Conservation (phyloP, 2,113 vertebrate species). For the Stigmatopora nigra region DNA sequence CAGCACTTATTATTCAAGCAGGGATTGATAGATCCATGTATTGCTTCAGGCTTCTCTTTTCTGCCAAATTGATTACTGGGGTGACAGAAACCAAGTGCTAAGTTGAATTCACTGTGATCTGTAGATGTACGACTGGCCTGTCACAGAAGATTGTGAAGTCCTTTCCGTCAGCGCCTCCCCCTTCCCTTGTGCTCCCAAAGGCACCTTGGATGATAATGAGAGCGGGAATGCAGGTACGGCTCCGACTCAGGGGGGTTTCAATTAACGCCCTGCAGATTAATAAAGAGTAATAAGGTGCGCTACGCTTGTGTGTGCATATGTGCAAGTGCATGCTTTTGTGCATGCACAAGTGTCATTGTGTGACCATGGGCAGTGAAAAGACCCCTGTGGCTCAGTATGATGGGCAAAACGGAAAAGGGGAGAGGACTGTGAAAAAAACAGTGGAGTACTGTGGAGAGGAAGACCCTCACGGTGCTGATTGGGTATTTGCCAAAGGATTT, state of each 20-base stretch:
- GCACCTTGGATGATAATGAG: slow-evolving; percentile 79
- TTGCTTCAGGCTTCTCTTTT: slow-evolving; percentile 15
- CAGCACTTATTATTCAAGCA: slow-evolving; percentile 24
- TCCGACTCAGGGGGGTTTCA: slow-evolving; percentile 71
- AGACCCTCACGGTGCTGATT: slow-evolving; percentile 36
- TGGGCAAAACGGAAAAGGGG: slow-evolving; percentile 30
- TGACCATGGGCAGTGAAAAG: slow-evolving; percentile 19
- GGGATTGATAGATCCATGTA: slow-evolving; percentile 13
- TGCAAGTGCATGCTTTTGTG: slow-evolving; percentile 34
- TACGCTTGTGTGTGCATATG: slow-evolving; percentile 36
- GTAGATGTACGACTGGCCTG: slow-evolving; percentile 38
- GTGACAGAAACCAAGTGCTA: slow-evolving; percentile 22
- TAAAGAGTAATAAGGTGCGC: slow-evolving; percentile 71
- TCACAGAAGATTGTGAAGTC: slow-evolving; percentile 37
- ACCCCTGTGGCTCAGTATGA: slow-evolving; percentile 50
- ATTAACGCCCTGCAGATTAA: slow-evolving; percentile 78
- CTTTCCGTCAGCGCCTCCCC: slow-evolving; percentile 26
- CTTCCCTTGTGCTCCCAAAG: slow-evolving; percentile 59
- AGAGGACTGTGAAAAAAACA: slow-evolving; percentile 41
- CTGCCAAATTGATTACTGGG: background rate
- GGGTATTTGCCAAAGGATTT: slow-evolving; percentile 39
- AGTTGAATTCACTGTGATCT: slow-evolving; percentile 40
- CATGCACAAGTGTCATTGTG: slow-evolving; percentile 27
- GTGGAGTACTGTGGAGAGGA: slow-evolving; percentile 25
- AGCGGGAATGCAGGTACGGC: slow-evolving; percentile 67